These are phyloP conservation scores for Rhodinocichla rosea DNA, from an alignment of 2,113 vertebrate species.

Conservation along the genomic window DNA sequence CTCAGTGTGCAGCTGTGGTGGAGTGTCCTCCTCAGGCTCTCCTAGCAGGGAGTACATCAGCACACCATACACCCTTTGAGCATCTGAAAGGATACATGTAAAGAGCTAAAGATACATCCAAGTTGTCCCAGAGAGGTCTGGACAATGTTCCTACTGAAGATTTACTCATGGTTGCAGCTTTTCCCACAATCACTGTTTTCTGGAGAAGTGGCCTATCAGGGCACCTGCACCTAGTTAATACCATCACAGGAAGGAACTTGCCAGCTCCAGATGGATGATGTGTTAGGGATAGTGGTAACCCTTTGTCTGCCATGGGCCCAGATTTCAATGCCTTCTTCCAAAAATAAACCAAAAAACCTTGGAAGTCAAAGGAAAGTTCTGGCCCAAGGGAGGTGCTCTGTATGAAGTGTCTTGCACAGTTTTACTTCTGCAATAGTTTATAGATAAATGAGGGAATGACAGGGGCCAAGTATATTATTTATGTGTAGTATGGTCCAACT, in stretches of 20 bases:
- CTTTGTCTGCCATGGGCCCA: not conserved
- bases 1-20: not conserved
- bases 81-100: not conserved
- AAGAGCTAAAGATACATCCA: not conserved
- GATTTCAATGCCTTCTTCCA: not conserved
- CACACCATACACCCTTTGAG: not conserved
- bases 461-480: not conserved
- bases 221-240: not conserved
- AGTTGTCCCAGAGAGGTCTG: not conserved
- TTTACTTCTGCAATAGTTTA: not conserved
- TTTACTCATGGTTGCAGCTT: not conserved
- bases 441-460: not conserved
- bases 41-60: not conserved
- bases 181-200: not conserved
- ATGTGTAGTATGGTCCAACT: not conserved
- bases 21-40: not conserved
- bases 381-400: not conserved
- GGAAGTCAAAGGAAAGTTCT: not conserved
- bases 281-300: not conserved
- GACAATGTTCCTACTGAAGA: not conserved
- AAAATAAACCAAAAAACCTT: not conserved
- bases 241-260: not conserved
- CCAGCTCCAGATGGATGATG: accelerated
- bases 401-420: not conserved
- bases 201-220: not conserved